These are phyloP conservation scores for Thaleichthys pacificus DNA, from an alignment of 2,797 vertebrate genomes.

Conservation along the genomic window DNA sequence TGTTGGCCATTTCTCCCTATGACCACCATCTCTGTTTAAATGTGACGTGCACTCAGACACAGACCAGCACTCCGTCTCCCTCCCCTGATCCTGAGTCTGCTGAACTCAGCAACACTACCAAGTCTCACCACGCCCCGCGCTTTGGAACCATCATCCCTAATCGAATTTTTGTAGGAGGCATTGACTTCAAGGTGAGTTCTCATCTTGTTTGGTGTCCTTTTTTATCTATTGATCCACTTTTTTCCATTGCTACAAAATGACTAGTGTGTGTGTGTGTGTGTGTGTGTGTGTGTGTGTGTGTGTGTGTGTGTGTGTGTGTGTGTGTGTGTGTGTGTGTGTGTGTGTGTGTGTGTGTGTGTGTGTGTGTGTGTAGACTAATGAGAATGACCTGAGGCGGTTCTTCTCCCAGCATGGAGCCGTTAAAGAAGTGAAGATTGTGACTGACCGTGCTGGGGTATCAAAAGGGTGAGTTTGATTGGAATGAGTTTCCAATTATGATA, in stretches of 20 bases:
- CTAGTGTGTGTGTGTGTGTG: neutral
- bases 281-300: conserved; percentile 21
- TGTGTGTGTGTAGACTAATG: conserved; percentile 72
- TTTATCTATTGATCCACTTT: neutral
- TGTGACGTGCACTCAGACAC: conserved; percentile 59
- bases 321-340: neutral
- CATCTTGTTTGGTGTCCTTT: neutral
- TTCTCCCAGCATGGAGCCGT: conserved; percentile 84
- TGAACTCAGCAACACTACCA: conserved; percentile 41
- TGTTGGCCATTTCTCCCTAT: neutral
- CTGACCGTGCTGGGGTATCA: conserved; percentile 79
- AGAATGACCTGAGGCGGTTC: conserved; percentile 79
- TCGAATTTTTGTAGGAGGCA: conserved; percentile 85
- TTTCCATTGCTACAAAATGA: neutral
- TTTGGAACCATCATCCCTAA: conserved; percentile 80
- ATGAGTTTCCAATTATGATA: neutral
- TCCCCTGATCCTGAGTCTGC: conserved; percentile 62
- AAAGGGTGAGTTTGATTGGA: conserved; percentile 76
- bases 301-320: neutral
- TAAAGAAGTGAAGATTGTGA: conserved; percentile 87
- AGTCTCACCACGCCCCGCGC: conserved; percentile 54
- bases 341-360: conserved; percentile 15
- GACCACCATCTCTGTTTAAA: neutral
- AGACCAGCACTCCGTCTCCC: conserved; percentile 70
- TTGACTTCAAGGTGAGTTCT: conserved; percentile 79